Base-by-base conservation (phyloP, 2,797 vertebrate species). In the Cossypha polioptera region DNA sequence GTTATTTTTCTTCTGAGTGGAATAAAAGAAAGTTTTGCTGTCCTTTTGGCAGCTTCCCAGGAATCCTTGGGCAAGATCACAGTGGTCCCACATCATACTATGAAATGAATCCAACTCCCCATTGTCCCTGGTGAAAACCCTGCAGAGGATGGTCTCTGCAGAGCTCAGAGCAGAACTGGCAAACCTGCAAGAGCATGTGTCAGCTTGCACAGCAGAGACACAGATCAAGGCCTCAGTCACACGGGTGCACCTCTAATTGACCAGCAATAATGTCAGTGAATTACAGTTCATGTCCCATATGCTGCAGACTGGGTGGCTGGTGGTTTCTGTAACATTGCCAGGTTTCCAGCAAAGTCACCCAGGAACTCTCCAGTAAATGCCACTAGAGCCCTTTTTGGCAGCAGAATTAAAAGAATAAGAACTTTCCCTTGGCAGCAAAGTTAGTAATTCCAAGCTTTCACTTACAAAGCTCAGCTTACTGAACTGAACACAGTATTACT, bases 21-120 rank as follows among this genome's bases (percentile, higher is more conserved):
- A 93, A 84, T 40, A 88, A 90, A 92, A 94, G n/a, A 63, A 83
- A 86, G 38, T 77, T 96, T 88, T 94, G 78, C 87, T 67, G 78
- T 79, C 86, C 86, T 61, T 80, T 50, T 90, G 78, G 92, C 83
- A 93, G 80, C 79, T 94, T 79, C 74, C 63, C 81, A 94, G 71
- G 63, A 93, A 94, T 74, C 51, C 85, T 94, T 96, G 96, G 75
- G 97, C 92, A 33, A 98, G 93, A 94, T 98, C 98, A 63, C 90
- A 98, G 5, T 96, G 98, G 88, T 98, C 98, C 98, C 97, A 97
- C 38, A 94, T 95, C 2, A 98, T 91, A 28, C 97, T 97, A 1
- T 94, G 96, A 45, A 85, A 48, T 18, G 66, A 97, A 29, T 97
- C 97, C 72, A 88, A 10, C 16, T 95, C 71, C 29, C 97, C 97